Evolutionary conservation across 2,888 invertebrate genomes (phyloP), one percentile per base, ranked within the genome.

Genomic region (Prosopocoilus inquinatus): DNA sequence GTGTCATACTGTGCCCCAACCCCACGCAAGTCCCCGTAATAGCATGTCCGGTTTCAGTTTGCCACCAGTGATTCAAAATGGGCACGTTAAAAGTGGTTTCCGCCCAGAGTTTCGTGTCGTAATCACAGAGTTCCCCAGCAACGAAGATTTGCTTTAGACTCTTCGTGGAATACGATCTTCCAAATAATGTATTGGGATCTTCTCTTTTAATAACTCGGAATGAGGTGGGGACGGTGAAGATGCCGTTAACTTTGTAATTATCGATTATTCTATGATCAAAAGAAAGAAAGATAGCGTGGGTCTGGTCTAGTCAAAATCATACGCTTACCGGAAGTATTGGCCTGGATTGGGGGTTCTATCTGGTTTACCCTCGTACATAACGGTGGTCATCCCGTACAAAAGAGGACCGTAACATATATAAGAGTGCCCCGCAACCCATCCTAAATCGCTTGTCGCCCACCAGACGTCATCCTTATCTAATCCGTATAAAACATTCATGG

Each of bases 61-160:
- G 96, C 96, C 96, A 96, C 95, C 95, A 96, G 75, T 96, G 91
- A 75, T 96, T 96, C 50, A 94, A 75, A 2, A 94, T 82, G 0
- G 91, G 90, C 7, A 87, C 88, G 53, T 86, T 81, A 68, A 92
- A 89, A 5, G 79, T 80, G 55, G 81, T 81, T 68, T 86, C 84
- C 3, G 88, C 85, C 91, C 91, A 92, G 5, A 78, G 69, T 79
- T 92, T 89, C 0, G 96, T 94, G 70, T 94, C 94, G 64, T 89
- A 86, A 72, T 96, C 96, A 72, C 95, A 93, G 70, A 95, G 94
- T 72, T 96, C 96, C 0, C 96, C 96, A 44, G 94, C 94, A 3
- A 93, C 87, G 73, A 91, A 93, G 51, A 94, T 83, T 1, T 83
- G 81, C 59, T 84, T 83, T 57, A 91, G 74, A 57, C 89, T 86